These are phyloP conservation scores for Peromyscus melanophrys DNA, from an alignment of 2,797 vertebrate genomes.

Conservation along the genomic window DNA sequence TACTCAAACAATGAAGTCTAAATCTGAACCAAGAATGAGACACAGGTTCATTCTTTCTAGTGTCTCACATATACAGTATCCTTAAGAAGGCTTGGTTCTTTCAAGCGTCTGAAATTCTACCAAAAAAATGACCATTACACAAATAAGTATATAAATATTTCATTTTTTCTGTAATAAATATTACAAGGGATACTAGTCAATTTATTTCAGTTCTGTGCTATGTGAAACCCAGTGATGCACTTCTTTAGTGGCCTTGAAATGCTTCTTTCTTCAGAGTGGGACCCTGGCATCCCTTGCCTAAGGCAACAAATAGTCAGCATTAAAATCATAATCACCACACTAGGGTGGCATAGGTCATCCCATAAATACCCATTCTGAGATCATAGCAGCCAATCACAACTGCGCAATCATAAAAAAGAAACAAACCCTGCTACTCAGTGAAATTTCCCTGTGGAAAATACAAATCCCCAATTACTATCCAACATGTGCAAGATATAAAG, in stretches of 20 bases:
- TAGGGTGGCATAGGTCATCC: neutral
- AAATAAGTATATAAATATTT: slow-evolving; percentile 55
- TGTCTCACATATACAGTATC: neutral
- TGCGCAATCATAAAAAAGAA: slow-evolving; percentile 79
- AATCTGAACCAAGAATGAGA: slow-evolving; percentile 9
- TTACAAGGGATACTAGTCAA: slow-evolving; percentile 42
- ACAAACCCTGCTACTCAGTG: slow-evolving; percentile 84
- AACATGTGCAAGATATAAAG: slow-evolving; percentile 88
- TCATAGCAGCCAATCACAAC: slow-evolving; percentile 69
- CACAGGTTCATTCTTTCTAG: neutral
- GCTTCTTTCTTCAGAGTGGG: slow-evolving; percentile 20
- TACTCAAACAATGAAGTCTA: neutral
- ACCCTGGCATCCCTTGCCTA: slow-evolving; percentile 34
- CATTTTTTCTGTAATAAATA: slow-evolving; percentile 51
- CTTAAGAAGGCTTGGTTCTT: neutral
- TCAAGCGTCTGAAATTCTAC: slow-evolving; percentile 49
- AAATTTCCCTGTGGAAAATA: slow-evolving; percentile 88
- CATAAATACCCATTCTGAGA: slow-evolving; percentile 68
- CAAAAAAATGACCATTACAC: slow-evolving; percentile 14
- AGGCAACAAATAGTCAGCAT: slow-evolving; percentile 73
- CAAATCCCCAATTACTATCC: slow-evolving; percentile 89
- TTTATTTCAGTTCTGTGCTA: slow-evolving; percentile 30
- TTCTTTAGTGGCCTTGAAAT: slow-evolving; percentile 52
- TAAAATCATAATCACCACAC: slow-evolving; percentile 68
- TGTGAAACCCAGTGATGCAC: neutral